Conservation (phyloP, 2,113 vertebrate species). For the Sarotherodon lohbergeri region DNA sequence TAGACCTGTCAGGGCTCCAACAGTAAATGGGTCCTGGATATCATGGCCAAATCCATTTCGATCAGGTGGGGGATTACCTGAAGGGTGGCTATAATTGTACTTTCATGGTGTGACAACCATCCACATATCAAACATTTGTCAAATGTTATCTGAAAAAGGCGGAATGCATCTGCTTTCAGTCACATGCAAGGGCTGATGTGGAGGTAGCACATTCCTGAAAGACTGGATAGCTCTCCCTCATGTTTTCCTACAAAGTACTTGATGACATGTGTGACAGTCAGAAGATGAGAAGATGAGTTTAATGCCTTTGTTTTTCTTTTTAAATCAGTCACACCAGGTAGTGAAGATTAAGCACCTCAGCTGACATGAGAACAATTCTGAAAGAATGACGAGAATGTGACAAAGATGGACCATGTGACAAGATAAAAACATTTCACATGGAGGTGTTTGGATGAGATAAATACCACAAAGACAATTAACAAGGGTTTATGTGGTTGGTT, state of each 20-base stretch:
- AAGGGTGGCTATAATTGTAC: background rate
- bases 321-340: conserved; percentile 1
- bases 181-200: background rate
- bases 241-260: background rate
- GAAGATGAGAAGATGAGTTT: background rate
- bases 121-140: background rate
- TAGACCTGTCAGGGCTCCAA: conserved; percentile 41
- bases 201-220: conserved; percentile 23
- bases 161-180: conserved; percentile 13
- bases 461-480: background rate
- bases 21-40: conserved; percentile 13
- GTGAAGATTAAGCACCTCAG: background rate
- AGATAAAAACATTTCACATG: background rate
- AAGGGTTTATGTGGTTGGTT: background rate
- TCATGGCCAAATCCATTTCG: conserved; percentile 1
- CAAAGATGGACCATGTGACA: background rate
- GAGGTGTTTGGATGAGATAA: background rate
- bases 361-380: conserved; percentile 1
- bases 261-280: conserved; percentile 6
- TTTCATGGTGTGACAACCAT: background rate
- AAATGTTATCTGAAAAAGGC: conserved; percentile 1
- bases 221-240: background rate
- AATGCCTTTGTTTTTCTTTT: background rate
- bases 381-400: conserved; percentile 30
- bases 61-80: conserved; percentile 1